phyloP scores from a whole-genome alignment of 2,888 invertebrate genomes.

The Tillus elongatus region DNA sequence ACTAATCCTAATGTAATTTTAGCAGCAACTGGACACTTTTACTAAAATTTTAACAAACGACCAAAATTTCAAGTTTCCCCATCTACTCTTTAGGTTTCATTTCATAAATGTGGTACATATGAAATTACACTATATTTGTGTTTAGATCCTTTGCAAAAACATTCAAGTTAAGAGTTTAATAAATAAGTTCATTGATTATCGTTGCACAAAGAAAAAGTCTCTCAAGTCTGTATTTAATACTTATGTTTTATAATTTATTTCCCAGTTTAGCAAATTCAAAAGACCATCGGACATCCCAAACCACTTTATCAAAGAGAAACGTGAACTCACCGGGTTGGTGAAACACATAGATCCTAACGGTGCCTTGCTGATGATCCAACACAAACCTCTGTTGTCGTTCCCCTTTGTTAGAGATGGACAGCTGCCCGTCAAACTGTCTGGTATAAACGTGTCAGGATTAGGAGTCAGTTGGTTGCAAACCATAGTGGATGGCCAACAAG shows the following conservation, averaged over 20 bases:
- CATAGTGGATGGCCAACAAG: constrained; percentile 36
- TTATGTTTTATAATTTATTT: constrained; percentile 16
- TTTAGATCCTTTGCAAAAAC: too few species aligned
- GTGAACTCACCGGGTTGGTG: constrained; percentile 38
- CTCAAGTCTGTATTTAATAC: too few species aligned
- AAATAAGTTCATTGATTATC: too few species aligned
- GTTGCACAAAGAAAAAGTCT: too few species aligned
- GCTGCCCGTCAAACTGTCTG: constrained; percentile 47
- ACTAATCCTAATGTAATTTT: too few species aligned
- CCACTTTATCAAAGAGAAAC: constrained; percentile 35
- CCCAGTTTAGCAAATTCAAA: constrained; percentile 40
- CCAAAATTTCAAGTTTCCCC: too few species aligned
- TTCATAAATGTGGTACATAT: too few species aligned
- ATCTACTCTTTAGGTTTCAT: too few species aligned
- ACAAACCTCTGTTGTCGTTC: constrained; percentile 36
- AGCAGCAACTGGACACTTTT: too few species aligned
- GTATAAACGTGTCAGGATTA: constrained; percentile 42
- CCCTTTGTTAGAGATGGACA: constrained; percentile 28
- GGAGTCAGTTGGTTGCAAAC: constrained; percentile 44
- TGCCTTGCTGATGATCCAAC: constrained; percentile 38
- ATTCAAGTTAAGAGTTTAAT: too few species aligned
- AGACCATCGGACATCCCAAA: constrained; percentile 39
- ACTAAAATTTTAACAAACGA: too few species aligned
- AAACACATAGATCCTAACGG: constrained; percentile 39
- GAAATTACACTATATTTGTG: too few species aligned